phyloP scores from a whole-genome alignment of 2,888 invertebrate species.

The Netelia fuscicornis region DNA sequence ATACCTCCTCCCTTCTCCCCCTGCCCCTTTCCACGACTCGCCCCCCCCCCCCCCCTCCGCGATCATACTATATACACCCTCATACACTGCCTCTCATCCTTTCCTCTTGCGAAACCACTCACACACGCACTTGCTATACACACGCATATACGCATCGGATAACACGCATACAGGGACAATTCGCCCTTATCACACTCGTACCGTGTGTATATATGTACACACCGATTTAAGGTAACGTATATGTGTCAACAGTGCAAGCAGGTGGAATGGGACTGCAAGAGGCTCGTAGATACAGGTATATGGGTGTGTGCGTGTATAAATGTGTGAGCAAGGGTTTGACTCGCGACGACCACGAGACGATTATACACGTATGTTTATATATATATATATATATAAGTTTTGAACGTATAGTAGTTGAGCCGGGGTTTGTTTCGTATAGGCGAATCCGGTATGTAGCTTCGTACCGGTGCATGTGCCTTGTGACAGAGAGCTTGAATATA shows the following conservation, averaged over 20 bases:
- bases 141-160: constrained; percentile 7
- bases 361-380: neutral
- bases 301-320: neutral
- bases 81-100: constrained; percentile 1
- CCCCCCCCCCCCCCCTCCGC: constrained; percentile 53
- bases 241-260: constrained; percentile 43
- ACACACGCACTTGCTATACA: constrained; percentile 16
- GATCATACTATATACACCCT: constrained; percentile 36
- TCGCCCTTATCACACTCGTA: constrained; percentile 6
- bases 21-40: neutral
- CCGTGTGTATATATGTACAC: constrained; percentile 33
- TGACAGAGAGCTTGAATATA: constrained; percentile 60
- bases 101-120: constrained; percentile 48
- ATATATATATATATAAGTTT: neutral
- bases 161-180: neutral
- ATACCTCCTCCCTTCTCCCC: constrained; percentile 34
- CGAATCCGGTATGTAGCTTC: constrained; percentile 6
- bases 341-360: constrained; percentile 31
- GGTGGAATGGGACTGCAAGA: neutral
- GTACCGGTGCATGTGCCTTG: constrained; percentile 67
- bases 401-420: constrained; percentile 55
- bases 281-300: neutral
- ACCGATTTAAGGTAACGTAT: constrained; percentile 55
- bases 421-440: constrained; percentile 71
- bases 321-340: constrained; percentile 20